These are phyloP conservation scores for Heliconius hermathena DNA, from an alignment of 1,140 invertebrate genomes.

Conservation along the genomic window DNA sequence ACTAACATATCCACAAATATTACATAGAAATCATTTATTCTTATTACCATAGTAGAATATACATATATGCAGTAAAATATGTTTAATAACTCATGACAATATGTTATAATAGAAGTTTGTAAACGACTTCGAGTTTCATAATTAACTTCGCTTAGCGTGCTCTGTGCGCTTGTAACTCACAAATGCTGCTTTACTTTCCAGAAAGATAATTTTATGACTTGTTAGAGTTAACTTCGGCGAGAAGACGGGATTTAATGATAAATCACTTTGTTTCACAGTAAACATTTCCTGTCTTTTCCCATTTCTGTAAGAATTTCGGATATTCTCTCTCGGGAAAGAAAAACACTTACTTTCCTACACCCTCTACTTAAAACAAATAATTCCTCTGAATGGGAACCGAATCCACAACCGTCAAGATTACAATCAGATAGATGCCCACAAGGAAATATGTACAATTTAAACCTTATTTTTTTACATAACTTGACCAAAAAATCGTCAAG, in stretches of 20 bases:
- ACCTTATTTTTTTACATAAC: background rate
- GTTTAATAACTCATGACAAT: constrained; percentile 20
- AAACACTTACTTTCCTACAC: too few species aligned
- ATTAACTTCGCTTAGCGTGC: constrained; percentile 8
- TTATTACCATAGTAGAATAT: background rate
- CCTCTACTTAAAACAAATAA: too few species aligned
- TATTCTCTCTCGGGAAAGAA: too few species aligned
- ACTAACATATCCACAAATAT: too few species aligned
- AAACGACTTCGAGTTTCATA: constrained; percentile 26
- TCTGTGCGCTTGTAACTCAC: constrained; percentile 1
- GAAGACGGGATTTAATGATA: background rate
- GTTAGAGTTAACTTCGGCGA: background rate
- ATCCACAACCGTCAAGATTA: too few species aligned
- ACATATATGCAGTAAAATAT: background rate
- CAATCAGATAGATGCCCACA: too few species aligned
- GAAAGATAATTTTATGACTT: constrained; percentile 13
- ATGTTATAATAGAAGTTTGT: constrained; percentile 25
- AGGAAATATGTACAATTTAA: background rate
- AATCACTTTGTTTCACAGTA: background rate
- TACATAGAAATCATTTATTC: background rate
- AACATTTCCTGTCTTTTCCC: background rate
- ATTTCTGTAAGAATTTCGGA: too few species aligned
- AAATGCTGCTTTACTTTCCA: constrained; percentile 14
- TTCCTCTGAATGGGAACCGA: too few species aligned
- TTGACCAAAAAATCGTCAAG: background rate